Evolutionary conservation across 64 coral and sea anemone species (phyloP).

Genomic region (Montipora efflorescens): DNA sequence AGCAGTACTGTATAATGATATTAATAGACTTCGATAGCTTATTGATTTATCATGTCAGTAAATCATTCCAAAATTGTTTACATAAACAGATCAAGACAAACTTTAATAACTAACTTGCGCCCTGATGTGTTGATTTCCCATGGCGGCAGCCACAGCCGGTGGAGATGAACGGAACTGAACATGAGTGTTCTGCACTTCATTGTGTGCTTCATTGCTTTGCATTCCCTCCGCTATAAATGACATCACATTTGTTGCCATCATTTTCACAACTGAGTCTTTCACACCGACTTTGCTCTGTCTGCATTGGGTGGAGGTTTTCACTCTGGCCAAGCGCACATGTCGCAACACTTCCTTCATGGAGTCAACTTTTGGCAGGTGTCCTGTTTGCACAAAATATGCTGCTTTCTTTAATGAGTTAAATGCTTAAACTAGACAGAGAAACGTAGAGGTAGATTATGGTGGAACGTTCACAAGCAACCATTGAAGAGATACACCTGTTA

Average conservation of each 20-base stretch:
- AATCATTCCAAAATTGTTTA: not conserved
- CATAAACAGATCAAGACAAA: not conserved
- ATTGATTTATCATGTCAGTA: no score
- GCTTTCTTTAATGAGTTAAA: not conserved
- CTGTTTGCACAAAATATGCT: constrained; percentile 25
- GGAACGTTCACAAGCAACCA: no score
- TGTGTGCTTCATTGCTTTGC: constrained; percentile 3
- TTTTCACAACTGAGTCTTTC: constrained; percentile 70
- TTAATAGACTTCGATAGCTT: no score
- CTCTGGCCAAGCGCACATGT: constrained; percentile 70
- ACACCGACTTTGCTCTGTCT: constrained; percentile 39
- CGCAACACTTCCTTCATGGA: constrained; percentile 78
- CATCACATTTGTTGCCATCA: constrained; percentile 72
- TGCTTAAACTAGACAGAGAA: no score
- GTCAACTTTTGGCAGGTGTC: constrained; percentile 77
- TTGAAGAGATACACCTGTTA: no score
- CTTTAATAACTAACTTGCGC: constrained; percentile 65
- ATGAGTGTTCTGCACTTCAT: not conserved
- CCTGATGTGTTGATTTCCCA: constrained; percentile 81
- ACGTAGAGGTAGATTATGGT: no score
- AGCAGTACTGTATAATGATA: no score
- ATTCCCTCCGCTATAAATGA: constrained; percentile 75
- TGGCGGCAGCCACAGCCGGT: constrained; percentile 68
- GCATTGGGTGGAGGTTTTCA: constrained; percentile 56
- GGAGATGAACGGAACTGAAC: constrained; percentile 56